Base-by-base conservation (phyloP, 2,888 invertebrate species). In the Sipha maydis region DNA sequence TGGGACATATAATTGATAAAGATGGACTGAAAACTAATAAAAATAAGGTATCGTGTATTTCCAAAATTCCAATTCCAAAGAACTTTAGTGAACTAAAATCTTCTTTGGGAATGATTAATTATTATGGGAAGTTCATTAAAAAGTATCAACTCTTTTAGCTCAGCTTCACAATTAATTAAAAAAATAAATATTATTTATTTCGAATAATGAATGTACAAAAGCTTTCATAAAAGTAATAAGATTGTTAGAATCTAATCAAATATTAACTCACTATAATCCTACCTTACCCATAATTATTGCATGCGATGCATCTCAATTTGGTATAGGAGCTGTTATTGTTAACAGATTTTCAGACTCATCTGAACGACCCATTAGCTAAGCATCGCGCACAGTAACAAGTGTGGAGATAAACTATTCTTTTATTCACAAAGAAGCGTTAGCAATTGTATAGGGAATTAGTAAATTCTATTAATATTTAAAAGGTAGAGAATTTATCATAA, bases 381-480 rank as follows among this genome's bases (percentile, higher is more conserved):
- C 90, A 14, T 91, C 91, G 0, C 85, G 91, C 84, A 90, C 91
- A 1, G 88, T 91, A 54, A 90, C 90, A 1, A 89, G 89, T 76
- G 90, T 91, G 17, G 92, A 92, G 89, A 90, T 91, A 85, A 91
- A 91, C 75, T 91, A 92, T 90, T 91, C 91, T 7, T 90, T 91
- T 9, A 90, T 92, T 34, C 91, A 91, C 82, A 90, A 90, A 41
- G 91, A 92, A 90, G 91, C 91, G 0, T 90, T 91, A 76, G 91
- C 91, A 5, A 91, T 92, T 89, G 91, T 90, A 88, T 92, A 91
- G 90, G 91, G 90, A 5, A 90, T 91, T 5, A 90, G 90, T 69
- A 91, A 91, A 69, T 92, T 91, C 89, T 91, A 91, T 90, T 91
- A 92, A 88, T 92, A 91, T 90, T 90, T 92, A 77, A 89, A 90